These are phyloP conservation scores for Ibycter americanus DNA, from an alignment of 2,797 vertebrate species.

Conservation along the genomic window DNA sequence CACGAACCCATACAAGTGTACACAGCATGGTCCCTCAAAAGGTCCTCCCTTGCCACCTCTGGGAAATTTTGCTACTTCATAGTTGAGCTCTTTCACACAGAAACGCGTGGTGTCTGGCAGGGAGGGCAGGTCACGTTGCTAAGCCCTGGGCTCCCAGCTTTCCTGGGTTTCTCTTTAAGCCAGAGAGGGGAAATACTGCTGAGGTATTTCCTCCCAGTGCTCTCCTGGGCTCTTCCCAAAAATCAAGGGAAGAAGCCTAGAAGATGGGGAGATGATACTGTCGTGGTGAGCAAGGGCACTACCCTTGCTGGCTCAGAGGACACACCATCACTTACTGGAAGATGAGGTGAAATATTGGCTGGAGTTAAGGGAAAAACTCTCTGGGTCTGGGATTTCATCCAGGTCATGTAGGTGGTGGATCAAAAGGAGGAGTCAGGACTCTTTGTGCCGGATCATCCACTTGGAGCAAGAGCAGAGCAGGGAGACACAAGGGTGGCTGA, in stretches of 20 bases:
- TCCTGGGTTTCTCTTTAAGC: not conserved
- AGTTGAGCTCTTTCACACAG: not conserved
- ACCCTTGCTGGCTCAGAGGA: not conserved
- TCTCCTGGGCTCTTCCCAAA: not conserved
- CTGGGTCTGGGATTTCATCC: constrained; percentile 25
- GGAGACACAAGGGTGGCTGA: not conserved
- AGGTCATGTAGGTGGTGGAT: not conserved
- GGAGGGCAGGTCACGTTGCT: not conserved
- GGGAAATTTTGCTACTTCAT: constrained; percentile 2
- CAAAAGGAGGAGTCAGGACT: not conserved
- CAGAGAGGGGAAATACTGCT: not conserved
- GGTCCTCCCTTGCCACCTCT: constrained; percentile 36
- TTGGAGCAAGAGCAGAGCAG: constrained; percentile 17
- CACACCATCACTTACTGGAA: constrained; percentile 32
- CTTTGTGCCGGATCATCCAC: not conserved
- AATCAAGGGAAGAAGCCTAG: not conserved
- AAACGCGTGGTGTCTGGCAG: not conserved
- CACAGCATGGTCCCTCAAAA: constrained; percentile 21
- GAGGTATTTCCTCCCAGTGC: not conserved
- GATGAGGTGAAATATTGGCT: not conserved
- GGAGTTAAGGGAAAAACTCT: constrained; percentile 23
- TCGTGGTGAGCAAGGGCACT: not conserved
- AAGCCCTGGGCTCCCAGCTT: not conserved
- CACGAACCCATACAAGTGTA: not conserved
- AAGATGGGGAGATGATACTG: not conserved